Evolutionary conservation across 2,888 invertebrate genomes (phyloP), one percentile per base, ranked within the genome.

Genomic region (Crioceris asparagi): DNA sequence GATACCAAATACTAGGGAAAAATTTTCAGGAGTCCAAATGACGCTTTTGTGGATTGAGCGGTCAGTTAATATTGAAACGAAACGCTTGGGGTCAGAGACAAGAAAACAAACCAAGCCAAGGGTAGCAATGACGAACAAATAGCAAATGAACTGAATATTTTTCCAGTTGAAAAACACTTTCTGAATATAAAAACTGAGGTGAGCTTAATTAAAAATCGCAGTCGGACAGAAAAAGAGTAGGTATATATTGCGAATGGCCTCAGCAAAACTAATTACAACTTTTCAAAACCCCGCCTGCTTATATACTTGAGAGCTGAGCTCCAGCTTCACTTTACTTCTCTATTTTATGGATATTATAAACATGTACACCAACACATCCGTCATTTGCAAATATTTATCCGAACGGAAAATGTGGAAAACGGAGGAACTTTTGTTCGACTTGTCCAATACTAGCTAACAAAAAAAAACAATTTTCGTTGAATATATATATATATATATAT

Each of bases 131-230:
- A 51, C 49, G 51, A 53, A 56, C 56, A 57, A 59, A 59, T 56
- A 59, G 55, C 57, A 60, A 62, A 60, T 60, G 61, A 61, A 61
- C 59, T 58, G 60, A 56, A 61, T 58, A 61, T 60, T 61, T 61
- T 61, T 60, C 59, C 60, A 56, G 59, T 56, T 55, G 58, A 55
- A 61, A 60, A 61, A 58, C 59, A 59, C 60, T 60, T 60, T 59
- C 56, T 56, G 59, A 58, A 61, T 61, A 58, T 59, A 60, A 56
- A 61, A 60, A 56, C 54, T 53, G 58, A 58, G 55, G 56, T 56
- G 55, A 57, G 60, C 61, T 62, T 62, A 64, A 62, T 64, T 62
- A 62, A 64, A 62, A 64, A 61, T 61, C 58, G 57, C 56, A 58
- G 54, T 59, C 53, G 54, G 50, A 56, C 56, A 59, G 49, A 55